These are phyloP conservation scores for Chionomys nivalis DNA, from an alignment of 2,113 vertebrate species.

Conservation along the genomic window DNA sequence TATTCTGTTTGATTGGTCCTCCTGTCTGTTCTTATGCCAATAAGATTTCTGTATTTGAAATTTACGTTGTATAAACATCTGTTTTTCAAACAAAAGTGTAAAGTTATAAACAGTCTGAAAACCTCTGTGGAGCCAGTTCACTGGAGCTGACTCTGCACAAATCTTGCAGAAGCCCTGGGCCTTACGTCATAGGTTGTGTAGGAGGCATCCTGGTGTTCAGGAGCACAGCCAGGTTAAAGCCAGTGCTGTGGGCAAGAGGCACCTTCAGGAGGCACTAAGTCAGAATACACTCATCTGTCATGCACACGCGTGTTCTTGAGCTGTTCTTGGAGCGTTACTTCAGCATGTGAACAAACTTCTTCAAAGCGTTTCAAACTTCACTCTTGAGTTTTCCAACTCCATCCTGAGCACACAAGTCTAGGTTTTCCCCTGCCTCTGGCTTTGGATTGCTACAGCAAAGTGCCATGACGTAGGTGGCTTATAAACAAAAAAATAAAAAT, in stretches of 20 bases:
- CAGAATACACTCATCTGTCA: fast-evolving
- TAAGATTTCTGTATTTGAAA: not conserved
- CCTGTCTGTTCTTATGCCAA: too few relatives aligned
- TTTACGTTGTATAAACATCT: not conserved
- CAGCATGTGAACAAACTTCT: not conserved
- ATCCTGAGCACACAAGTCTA: not conserved
- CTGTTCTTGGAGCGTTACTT: not conserved
- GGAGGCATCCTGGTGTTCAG: not conserved
- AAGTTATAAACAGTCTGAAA: not conserved
- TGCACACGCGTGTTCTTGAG: fast-evolving
- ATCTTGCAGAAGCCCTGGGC: not conserved
- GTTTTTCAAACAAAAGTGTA: not conserved
- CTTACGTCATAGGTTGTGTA: not conserved
- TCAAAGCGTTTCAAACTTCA: not conserved
- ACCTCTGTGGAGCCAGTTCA: not conserved
- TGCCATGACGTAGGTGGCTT: not conserved
- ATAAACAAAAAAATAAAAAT: not conserved
- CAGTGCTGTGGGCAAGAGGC: not conserved
- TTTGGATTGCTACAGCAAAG: not conserved
- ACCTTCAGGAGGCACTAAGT: not conserved
- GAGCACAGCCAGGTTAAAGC: not conserved
- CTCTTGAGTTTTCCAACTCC: not conserved
- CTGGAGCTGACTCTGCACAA: too few relatives aligned
- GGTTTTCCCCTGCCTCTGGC: not conserved
- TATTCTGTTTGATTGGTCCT: too few relatives aligned